phyloP scores from a whole-genome alignment of 2,113 vertebrate genomes.

The Pterophyllum scalare region DNA sequence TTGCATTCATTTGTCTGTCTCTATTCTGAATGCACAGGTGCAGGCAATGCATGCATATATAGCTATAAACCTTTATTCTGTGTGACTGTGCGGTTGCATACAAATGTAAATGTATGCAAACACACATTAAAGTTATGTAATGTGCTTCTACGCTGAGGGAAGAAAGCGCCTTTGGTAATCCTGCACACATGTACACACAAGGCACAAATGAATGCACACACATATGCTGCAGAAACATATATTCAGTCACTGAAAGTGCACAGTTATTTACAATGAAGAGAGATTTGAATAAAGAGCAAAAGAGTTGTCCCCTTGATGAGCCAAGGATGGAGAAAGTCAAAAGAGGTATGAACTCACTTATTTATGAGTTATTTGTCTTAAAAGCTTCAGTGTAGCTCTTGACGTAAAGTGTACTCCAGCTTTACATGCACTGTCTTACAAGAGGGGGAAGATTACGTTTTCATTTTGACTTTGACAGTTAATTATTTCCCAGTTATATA shows the following conservation, averaged over 20 bases:
- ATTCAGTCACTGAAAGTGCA: slow-evolving; percentile 29
- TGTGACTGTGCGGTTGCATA: slow-evolving; percentile 1
- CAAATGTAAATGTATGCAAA: not conserved
- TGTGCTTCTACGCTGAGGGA: slow-evolving; percentile 16
- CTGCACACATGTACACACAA: not conserved
- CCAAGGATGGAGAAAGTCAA: not conserved
- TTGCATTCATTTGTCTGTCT: not conserved
- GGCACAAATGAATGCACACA: slow-evolving; percentile 16
- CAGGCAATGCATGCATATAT: not conserved
- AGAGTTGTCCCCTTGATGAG: slow-evolving; percentile 18
- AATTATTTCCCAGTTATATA: not conserved
- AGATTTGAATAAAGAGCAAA: not conserved
- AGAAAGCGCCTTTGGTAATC: slow-evolving; percentile 44
- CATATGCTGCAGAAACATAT: slow-evolving; percentile 16
- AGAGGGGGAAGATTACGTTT: not conserved
- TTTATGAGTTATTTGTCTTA: slow-evolving; percentile 37
- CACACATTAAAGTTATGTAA: slow-evolving; percentile 40
- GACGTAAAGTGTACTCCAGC: slow-evolving; percentile 12
- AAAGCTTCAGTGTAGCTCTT: slow-evolving; percentile 8
- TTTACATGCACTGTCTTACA: not conserved
- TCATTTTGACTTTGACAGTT: not conserved
- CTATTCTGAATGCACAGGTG: slow-evolving; percentile 7
- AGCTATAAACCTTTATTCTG: not conserved
- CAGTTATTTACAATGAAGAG: slow-evolving; percentile 17
- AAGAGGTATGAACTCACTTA: slow-evolving; percentile 2